Evolutionary conservation across 2,113 vertebrate species (phyloP).

Genomic region (Podarcis muralis): DNA sequence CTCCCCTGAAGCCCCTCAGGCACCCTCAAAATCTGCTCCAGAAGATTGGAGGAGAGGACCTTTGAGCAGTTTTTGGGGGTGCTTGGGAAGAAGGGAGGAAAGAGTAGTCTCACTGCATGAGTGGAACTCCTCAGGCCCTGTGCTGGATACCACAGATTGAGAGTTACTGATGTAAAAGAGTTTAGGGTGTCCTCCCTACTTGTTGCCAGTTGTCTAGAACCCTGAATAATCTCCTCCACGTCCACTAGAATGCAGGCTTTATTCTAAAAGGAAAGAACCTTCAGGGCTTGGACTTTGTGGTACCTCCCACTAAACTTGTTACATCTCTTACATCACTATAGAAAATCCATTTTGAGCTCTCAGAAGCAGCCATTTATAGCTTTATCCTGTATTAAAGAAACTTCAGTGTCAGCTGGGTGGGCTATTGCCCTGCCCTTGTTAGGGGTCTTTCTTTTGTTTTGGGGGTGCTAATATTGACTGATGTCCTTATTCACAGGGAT

Average conservation of each 20-base stretch:
- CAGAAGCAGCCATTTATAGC: neutral
- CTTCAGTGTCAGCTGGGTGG: neutral
- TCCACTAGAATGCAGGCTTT: neutral
- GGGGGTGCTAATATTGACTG: neutral
- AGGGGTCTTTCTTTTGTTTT: neutral
- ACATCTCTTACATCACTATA: neutral
- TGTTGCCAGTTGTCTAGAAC: too few species aligned
- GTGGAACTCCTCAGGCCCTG: too few species aligned
- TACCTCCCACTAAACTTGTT: neutral
- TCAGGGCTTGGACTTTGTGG: neutral
- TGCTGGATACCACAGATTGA: too few species aligned
- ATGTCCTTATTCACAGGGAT: conserved; percentile 73
- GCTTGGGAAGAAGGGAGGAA: too few species aligned
- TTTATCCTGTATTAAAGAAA: neutral
- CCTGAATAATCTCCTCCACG: too few species aligned
- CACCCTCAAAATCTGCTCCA: too few species aligned
- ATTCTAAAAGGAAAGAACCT: neutral
- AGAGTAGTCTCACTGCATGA: too few species aligned
- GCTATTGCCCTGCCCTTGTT: neutral
- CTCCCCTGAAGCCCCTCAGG: too few species aligned
- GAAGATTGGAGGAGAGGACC: too few species aligned
- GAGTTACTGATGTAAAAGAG: too few species aligned
- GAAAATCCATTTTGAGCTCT: neutral
- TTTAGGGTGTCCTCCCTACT: too few species aligned
- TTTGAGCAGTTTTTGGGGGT: too few species aligned